Evolutionary conservation across 2,797 vertebrate genomes (phyloP), one percentile per base, ranked within the genome.

Genomic region (Artibeus lituratus): DNA sequence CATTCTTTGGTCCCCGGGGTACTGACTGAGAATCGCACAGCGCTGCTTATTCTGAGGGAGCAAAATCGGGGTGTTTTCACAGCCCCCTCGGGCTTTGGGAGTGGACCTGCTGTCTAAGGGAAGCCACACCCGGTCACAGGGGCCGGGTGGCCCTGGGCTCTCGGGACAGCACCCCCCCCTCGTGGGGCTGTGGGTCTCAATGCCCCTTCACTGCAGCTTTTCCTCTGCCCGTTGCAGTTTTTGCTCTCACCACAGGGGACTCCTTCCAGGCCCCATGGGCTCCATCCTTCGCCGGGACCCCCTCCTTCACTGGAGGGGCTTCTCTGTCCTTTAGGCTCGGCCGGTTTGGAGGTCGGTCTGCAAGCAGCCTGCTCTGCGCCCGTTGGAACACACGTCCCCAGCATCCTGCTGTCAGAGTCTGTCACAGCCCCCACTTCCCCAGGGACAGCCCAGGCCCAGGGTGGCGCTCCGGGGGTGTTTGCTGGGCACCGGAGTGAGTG

Each of bases 401-500:
- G 24, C 0, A 0, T 9, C 55, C 67, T 49, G 42, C 29, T 5
- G 0, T 59, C 24, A 4, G 70, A 42, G 72, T n/a, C 59, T 35
- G 39, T 7, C 9, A 1, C 35, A 3, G 29, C 86, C 84, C 24
- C 67, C 3, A 26, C 21, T 7, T 3, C 5, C 39, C 32, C 12
- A 2, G 2, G 19, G 3, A 4, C 22, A 10, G 10, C 3, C 4
- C 24, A 29, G 15, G 10, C 49, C 7, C 5, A 16, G 65, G 29
- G 55, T 10, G 47, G 35, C 10, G 4, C 35, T 21, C 62, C 6
- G 65, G 32, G 65, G 32, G 32, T 72, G 35, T 59, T 76, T 21
- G 7, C 0, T 9, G 55, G n/a, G 59, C n/a, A 1, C 5, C 7
- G 0, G 59, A 29, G 29, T 11, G 0, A 29, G 29, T n/a, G 59